Evolutionary conservation across 2,888 invertebrate species (phyloP).

Genomic region (Arrhopalites spinosus): DNA sequence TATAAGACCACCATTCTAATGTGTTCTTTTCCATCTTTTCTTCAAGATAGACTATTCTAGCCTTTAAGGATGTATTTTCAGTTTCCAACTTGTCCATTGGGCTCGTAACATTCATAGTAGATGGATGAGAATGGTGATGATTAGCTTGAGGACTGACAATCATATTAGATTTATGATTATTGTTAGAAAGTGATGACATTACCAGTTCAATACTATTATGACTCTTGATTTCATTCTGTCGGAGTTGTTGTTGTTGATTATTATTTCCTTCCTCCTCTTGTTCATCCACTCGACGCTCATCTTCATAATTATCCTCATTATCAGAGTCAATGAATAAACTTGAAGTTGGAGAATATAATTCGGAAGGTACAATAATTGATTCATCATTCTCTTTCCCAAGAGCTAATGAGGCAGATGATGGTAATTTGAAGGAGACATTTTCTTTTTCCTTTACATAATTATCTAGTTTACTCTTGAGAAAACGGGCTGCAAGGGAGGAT

Average conservation of each 20-base stretch:
- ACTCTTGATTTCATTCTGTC: neutral
- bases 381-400: too few relatives aligned
- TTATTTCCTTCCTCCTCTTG: neutral
- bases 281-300: conserved; percentile 7
- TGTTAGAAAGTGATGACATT: neutral
- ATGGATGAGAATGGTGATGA: neutral
- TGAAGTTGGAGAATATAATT: conserved; percentile 6
- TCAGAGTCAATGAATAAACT: conserved; percentile 20
- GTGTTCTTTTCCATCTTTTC: conserved; percentile 35
- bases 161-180: too few relatives aligned
- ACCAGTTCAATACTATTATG: neutral
- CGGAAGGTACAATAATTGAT: neutral
- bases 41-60: conserved; percentile 26
- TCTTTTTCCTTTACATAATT: conserved; percentile 22
- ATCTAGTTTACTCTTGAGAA: conserved; percentile 36
- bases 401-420: too few relatives aligned
- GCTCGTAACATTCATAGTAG: neutral
- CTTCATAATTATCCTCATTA: conserved; percentile 28
- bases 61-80: conserved; percentile 23
- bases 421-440: conserved; percentile 1
- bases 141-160: neutral
- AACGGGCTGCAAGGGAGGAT: conserved; percentile 64
- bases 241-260: neutral
- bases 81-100: neutral
- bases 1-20: conserved; percentile 36